Evolutionary conservation across 2,113 vertebrate species (phyloP).

Genomic region (Desmodus rotundus): DNA sequence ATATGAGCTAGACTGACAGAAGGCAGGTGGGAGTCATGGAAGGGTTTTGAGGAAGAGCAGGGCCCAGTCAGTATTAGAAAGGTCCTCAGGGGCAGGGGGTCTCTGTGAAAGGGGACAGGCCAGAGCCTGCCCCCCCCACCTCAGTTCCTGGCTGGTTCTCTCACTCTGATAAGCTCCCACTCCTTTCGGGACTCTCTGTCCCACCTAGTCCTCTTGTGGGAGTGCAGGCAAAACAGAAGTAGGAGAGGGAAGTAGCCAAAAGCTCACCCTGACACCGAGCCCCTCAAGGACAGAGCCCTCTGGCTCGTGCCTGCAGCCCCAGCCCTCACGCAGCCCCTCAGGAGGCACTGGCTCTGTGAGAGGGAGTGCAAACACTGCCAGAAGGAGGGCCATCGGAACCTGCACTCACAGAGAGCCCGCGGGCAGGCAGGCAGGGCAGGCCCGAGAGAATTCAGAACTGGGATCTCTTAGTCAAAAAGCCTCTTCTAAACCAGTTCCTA

Average conservation of each 20-base stretch:
- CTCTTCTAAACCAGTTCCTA: neutral
- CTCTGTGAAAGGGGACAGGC: neutral
- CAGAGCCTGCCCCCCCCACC: neutral
- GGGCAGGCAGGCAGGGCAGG: neutral
- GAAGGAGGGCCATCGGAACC: accelerated
- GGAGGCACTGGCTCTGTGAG: neutral
- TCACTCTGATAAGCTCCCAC: neutral
- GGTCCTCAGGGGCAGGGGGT: neutral
- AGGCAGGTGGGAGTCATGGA: neutral
- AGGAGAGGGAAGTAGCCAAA: neutral
- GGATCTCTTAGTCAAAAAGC: neutral
- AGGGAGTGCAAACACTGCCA: neutral
- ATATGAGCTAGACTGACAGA: neutral
- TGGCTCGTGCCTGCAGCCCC: neutral
- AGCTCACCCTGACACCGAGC: neutral
- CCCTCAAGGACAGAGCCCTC: neutral
- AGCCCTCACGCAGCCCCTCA: neutral
- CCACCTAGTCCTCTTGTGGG: neutral
- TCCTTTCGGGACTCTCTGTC: neutral
- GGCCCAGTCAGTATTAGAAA: neutral
- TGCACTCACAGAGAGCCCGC: neutral
- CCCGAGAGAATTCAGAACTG: neutral
- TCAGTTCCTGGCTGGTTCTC: neutral
- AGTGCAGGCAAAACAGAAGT: neutral
- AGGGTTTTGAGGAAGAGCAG: neutral